These are phyloP conservation scores for Rallus limicola DNA, from an alignment of 2,113 vertebrate species.

Conservation along the genomic window DNA sequence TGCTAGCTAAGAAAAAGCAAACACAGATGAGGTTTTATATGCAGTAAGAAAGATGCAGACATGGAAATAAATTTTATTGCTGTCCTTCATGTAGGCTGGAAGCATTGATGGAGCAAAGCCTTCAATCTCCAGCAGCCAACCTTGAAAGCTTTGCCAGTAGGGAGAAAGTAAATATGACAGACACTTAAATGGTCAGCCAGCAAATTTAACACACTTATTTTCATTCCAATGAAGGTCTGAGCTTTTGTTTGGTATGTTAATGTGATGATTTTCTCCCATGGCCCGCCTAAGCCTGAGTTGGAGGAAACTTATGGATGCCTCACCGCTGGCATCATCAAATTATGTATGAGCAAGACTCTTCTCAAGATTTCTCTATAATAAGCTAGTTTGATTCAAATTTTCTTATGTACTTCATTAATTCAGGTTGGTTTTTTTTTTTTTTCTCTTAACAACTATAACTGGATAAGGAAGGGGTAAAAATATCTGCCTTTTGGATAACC, in stretches of 20 bases:
- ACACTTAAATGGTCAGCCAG: background rate
- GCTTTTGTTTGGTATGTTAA: background rate
- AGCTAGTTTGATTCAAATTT: background rate
- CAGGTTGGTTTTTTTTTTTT: background rate
- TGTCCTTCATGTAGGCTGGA: background rate
- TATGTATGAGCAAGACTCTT: background rate
- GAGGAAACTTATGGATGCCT: rapidly evolving
- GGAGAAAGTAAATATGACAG: background rate
- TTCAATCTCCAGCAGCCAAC: background rate
- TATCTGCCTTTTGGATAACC: background rate
- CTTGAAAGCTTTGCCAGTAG: background rate
- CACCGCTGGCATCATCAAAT: background rate
- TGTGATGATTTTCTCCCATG: background rate
- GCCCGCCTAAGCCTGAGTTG: background rate
- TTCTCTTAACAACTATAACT: background rate
- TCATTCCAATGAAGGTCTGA: background rate
- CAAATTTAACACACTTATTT: background rate
- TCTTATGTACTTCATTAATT: background rate
- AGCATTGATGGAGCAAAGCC: background rate
- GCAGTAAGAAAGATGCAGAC: background rate
- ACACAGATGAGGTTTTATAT: background rate
- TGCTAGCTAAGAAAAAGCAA: slow-evolving; percentile 3
- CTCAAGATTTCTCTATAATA: background rate
- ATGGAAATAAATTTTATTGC: background rate
- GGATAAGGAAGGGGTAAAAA: background rate